A percentile compares a stretch with the other conserved stretches of the same genome.
Evolutionary conservation across 2,113 vertebrate species (phyloP).

Genomic region (Aspiorhynchus laticeps): DNA sequence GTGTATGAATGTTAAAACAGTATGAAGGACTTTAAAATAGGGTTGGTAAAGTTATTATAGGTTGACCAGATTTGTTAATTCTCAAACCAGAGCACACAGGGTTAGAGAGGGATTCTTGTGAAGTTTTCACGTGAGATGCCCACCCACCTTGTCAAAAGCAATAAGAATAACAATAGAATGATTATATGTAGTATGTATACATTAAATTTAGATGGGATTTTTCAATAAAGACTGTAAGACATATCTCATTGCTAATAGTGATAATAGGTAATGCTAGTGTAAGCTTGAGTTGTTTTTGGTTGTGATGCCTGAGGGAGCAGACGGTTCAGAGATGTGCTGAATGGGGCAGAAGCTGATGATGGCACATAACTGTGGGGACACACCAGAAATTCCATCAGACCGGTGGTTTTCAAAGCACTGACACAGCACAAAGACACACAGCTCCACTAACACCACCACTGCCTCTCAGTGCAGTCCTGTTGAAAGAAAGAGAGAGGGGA

Average conservation of each 20-base stretch:
- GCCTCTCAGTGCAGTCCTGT: background rate
- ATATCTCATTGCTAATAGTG: background rate
- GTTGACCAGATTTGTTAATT: background rate
- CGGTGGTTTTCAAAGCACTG: slow-evolving; percentile 37
- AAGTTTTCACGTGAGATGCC: background rate
- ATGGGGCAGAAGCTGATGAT: slow-evolving; percentile 27
- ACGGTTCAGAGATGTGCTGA: slow-evolving; percentile 30
- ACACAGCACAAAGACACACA: slow-evolving; percentile 41
- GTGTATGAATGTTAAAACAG: background rate
- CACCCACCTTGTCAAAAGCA: background rate
- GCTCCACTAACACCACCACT: slow-evolving; percentile 28
- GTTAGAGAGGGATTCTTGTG: too few species aligned
- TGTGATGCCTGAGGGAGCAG: slow-evolving; percentile 11
- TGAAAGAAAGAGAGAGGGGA: background rate
- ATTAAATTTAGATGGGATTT: background rate
- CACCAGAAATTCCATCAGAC: slow-evolving; percentile 40
- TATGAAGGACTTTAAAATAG: background rate
- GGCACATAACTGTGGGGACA: slow-evolving; percentile 33
- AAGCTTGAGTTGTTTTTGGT: slow-evolving; percentile 17
- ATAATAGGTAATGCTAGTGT: background rate
- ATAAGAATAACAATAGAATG: background rate
- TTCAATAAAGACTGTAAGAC: background rate
- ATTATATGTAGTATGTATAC: too few species aligned
- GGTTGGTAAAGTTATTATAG: background rate
- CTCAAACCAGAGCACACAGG: too few species aligned